Evolutionary conservation across 1,140 invertebrate species (phyloP).

Genomic region (Geopemphigus sp.): DNA sequence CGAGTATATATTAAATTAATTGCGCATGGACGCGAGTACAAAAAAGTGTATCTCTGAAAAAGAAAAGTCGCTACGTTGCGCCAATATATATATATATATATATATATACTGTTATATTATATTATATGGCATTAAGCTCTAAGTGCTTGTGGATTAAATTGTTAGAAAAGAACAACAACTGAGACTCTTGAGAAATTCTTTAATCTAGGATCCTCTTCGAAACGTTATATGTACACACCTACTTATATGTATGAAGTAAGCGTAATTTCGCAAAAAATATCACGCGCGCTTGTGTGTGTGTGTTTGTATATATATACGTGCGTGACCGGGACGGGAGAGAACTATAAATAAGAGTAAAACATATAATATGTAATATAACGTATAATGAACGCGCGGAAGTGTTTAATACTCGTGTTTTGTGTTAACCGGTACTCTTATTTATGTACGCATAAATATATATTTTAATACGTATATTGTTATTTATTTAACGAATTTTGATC

Average conservation of each 20-base stretch:
- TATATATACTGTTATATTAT: too few species aligned
- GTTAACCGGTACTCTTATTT: too few species aligned
- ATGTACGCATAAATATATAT: too few species aligned
- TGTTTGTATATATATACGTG: too few species aligned
- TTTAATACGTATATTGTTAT: too few species aligned
- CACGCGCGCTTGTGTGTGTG: too few species aligned
- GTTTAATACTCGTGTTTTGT: too few species aligned
- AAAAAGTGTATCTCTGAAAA: neutral
- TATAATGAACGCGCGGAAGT: too few species aligned
- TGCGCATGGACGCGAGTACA: neutral
- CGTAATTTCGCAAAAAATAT: neutral
- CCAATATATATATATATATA: too few species aligned
- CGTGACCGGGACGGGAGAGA: too few species aligned
- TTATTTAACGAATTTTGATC: too few species aligned
- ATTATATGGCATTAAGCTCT: neutral
- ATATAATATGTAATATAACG: neutral
- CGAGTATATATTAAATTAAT: neutral
- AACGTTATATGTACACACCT: too few species aligned
- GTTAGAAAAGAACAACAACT: neutral
- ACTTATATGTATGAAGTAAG: neutral
- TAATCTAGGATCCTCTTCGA: neutral
- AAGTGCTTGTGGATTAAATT: conserved; percentile 20
- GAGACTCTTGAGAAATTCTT: neutral
- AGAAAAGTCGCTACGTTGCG: conserved; percentile 1
- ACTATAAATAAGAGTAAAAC: neutral